Percentiles rank a stretch among this genome's conserved stretches.
These are phyloP conservation scores for human (Homo sapiens) DNA, from an alignment of 2,113 vertebrate species.

Conservation along the genomic window GRCh38 chr7:521501-522000, in stretches of 20 bases:
- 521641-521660: not conserved
- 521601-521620: not conserved
- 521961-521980: constrained; percentile 67
- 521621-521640: not conserved
- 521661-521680: not conserved
- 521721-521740: not conserved
- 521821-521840: not conserved
- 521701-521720: not conserved
- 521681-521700: not conserved
- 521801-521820: not conserved
- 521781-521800: not conserved
- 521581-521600: not conserved
- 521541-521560: not conserved
- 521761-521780: not conserved
- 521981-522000: constrained; percentile 52
- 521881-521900: not conserved
- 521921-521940: constrained; percentile 78
- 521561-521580: not conserved
- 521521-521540: not conserved
- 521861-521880: not conserved
- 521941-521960: constrained; percentile 67
- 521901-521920: not conserved
- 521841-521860: not conserved
- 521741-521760: not conserved
- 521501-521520: not conserved